Base-by-base conservation (phyloP, 2,113 vertebrate species). In the Serinus canaria region DNA sequence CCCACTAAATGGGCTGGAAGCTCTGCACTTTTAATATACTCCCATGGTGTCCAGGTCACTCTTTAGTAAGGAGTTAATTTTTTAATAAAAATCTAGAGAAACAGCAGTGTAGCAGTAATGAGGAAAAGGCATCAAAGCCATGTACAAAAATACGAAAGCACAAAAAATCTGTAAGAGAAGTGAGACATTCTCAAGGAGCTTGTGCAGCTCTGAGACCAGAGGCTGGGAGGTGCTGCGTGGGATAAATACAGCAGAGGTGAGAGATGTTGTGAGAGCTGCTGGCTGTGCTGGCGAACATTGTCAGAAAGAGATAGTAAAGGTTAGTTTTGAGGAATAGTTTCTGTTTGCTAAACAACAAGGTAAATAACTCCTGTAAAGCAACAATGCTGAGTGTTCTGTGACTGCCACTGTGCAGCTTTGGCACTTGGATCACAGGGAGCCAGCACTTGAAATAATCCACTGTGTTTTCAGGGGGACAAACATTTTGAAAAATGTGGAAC, bases 401-500 rank as follows among this genome's bases (percentile, higher is more conserved):
- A 20, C 24, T 37, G 1, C 11, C 19, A 3, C 13, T 28, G 24
- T 75, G 28, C 43, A 50, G 21, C 30, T 80, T 60, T 67, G 19
- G 66, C 2, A 4, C 33, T 35, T 52, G 62, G 46, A 10, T 52
- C 23, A 17, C 5, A n/a, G 18, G 46, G 52, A 89, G 8, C 31
- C 19, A 58, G 15, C 23, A 39, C 15, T 50, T 86, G 33, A 84
- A 53, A n/a, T 70, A 58, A 60, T 18, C 21, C 28, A 46, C 2
- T 0, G 0, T 2, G 0, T 74, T 70, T 89, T 59, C 64, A 62
- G 44, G 18, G 11, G 11, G 5, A 9, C n/a, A 59, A 27, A 30
- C 3, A 6, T 44, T 41, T 89, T 49, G 12, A 13, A 23, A n/a
- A 41, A 0, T 49, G 43, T 50, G 82, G 67, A 87, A 20, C 47